A percentile compares a stretch with the other conserved stretches of the same genome.
These are phyloP conservation scores for Dysdera silvatica DNA, from an alignment of 1,140 invertebrate genomes.

Conservation along the genomic window DNA sequence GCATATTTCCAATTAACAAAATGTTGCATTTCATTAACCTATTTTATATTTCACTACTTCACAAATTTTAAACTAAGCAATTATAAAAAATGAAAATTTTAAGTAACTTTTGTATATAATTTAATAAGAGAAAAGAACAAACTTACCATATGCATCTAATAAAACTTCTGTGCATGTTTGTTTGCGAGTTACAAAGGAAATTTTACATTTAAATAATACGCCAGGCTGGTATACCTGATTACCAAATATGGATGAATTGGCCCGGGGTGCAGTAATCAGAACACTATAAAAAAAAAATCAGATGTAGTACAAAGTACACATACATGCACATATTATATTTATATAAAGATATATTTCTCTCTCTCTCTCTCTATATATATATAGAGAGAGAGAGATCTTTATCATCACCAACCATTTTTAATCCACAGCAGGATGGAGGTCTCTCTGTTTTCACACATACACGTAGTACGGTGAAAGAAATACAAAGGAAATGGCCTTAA, in stretches of 20 bases:
- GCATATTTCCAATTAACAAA: not conserved
- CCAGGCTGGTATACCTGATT: conserved; percentile 20
- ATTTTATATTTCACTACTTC: not conserved
- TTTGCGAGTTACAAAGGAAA: not conserved
- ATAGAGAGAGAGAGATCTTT: too few species aligned
- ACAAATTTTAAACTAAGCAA: not conserved
- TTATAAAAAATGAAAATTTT: not conserved
- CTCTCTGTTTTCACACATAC: too few species aligned
- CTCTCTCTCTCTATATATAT: too few species aligned
- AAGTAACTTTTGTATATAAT: not conserved
- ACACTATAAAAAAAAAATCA: conserved; percentile 19
- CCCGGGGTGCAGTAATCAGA: conserved; percentile 16
- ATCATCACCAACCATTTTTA: too few species aligned
- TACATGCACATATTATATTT: too few species aligned
- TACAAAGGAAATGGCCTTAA: too few species aligned
- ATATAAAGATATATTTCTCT: too few species aligned
- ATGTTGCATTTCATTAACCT: not conserved
- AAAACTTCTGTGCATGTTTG: conserved; percentile 6
- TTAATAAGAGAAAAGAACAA: not conserved
- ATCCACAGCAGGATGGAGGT: too few species aligned
- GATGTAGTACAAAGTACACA: too few species aligned
- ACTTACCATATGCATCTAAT: conserved; percentile 18
- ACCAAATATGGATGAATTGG: conserved; percentile 17
- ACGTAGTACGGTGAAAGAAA: too few species aligned
- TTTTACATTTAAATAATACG: conserved; percentile 14